Evolutionary conservation across 2,888 invertebrate genomes (phyloP).

Genomic region (Lycaena phlaeas): DNA sequence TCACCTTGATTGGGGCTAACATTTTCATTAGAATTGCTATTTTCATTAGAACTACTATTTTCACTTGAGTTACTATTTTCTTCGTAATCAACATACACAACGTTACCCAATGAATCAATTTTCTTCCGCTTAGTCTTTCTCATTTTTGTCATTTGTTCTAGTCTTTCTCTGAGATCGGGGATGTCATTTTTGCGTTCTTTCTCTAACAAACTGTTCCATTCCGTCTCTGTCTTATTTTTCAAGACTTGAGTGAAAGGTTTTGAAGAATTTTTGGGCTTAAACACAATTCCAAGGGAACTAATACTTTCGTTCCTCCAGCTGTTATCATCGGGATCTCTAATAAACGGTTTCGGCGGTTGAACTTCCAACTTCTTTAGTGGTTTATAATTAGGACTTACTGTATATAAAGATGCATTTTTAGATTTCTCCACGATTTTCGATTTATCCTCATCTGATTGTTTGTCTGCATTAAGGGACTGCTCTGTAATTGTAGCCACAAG

Average conservation of each 20-base stretch:
- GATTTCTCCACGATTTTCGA: conserved; percentile 37
- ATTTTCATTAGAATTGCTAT: neutral
- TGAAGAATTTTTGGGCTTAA: conserved; percentile 57
- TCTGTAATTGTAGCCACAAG: too few relatives aligned
- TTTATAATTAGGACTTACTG: conserved; percentile 50
- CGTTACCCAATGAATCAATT: conserved; percentile 40
- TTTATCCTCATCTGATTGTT: conserved; percentile 40
- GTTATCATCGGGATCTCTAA: conserved; percentile 59
- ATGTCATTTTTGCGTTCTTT: conserved; percentile 38
- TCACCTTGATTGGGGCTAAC: neutral
- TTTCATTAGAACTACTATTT: conserved; percentile 16
- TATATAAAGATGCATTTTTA: conserved; percentile 35
- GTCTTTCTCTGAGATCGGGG: conserved; percentile 46
- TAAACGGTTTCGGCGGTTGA: conserved; percentile 42
- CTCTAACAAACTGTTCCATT: conserved; percentile 37
- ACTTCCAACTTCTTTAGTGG: conserved; percentile 57
- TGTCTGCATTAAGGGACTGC: neutral
- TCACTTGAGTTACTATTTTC: conserved; percentile 37
- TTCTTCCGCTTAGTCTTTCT: conserved; percentile 55
- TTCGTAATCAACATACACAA: conserved; percentile 48
- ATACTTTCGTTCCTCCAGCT: conserved; percentile 67
- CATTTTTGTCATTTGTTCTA: conserved; percentile 57
- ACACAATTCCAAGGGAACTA: conserved; percentile 60
- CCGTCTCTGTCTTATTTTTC: conserved; percentile 57
- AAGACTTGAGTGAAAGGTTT: conserved; percentile 59